Percentiles rank a stretch among this genome's conserved stretches.
phyloP scores from a whole-genome alignment of 1,140 invertebrate genomes.

The Panulirus ornatus region DNA sequence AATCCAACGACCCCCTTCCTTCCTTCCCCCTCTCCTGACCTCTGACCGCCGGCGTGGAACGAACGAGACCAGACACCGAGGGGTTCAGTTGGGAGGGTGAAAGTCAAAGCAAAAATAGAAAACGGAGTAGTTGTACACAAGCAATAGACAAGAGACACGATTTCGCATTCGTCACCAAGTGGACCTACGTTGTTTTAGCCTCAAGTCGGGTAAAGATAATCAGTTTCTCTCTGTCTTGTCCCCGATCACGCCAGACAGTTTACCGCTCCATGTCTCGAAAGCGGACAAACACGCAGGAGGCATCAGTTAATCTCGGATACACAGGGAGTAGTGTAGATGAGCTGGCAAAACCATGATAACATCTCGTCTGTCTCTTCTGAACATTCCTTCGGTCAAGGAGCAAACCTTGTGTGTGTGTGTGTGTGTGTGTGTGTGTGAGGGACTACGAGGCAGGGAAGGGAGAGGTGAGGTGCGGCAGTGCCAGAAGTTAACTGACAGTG shows the following conservation, averaged over 20 bases:
- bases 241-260: slow-evolving; percentile 41
- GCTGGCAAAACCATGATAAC: not conserved
- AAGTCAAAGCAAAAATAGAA: no score
- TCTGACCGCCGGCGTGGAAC: not conserved
- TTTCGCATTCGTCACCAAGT: no score
- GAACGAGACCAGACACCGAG: no score
- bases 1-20: not conserved
- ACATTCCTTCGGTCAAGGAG: no score
- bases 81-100: no score
- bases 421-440: no score
- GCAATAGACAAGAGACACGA: no score
- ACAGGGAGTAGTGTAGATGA: not conserved
- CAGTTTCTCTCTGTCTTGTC: slow-evolving; percentile 12
- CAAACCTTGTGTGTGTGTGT: no score
- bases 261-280: slow-evolving; percentile 7
- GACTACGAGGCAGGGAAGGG: not conserved
- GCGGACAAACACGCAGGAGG: slow-evolving; percentile 1
- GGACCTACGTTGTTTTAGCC: no score
- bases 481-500: not conserved
- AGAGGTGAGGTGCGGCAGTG: not conserved
- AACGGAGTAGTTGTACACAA: no score
- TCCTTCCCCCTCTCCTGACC: not conserved
- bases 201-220: no score
- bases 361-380: slow-evolving; percentile 14
- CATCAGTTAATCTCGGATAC: no score